A percentile compares a stretch with the other conserved stretches of the same genome.
phyloP scores from a whole-genome alignment of 2,888 invertebrate species.

The Pammene aurita region DNA sequence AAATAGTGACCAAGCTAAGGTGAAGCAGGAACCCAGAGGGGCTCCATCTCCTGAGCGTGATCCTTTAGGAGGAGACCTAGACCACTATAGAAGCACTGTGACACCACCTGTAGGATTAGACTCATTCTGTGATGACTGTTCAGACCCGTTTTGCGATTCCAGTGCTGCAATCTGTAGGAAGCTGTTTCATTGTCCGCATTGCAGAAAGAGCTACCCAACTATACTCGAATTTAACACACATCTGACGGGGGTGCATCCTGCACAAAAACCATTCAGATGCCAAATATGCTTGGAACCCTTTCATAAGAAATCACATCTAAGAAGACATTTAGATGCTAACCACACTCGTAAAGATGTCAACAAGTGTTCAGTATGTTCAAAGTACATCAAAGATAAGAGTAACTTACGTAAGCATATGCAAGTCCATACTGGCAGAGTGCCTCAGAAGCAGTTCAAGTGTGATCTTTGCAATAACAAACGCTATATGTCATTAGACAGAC shows the following conservation, averaged over 20 bases:
- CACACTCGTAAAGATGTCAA: conserved; percentile 82
- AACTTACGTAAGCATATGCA: conserved; percentile 82
- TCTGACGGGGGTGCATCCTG: conserved; percentile 79
- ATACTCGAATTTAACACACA: conserved; percentile 81
- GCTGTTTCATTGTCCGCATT: conserved; percentile 81
- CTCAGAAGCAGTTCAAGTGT: conserved; percentile 82
- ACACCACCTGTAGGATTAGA: conserved; percentile 76
- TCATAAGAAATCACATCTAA: conserved; percentile 78
- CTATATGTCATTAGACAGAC: conserved; percentile 80
- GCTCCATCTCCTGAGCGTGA: conserved; percentile 75
- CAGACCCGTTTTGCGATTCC: conserved; percentile 81
- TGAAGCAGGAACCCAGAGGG: conserved; percentile 76
- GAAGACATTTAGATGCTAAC: conserved; percentile 78
- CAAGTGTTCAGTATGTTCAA: conserved; percentile 81
- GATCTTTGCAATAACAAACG: conserved; percentile 81
- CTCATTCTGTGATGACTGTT: conserved; percentile 81
- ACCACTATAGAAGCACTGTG: conserved; percentile 64
- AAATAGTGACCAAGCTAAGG: conserved; percentile 72
- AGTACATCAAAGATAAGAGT: conserved; percentile 82
- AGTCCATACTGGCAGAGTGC: conserved; percentile 80
- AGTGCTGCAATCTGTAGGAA: conserved; percentile 75
- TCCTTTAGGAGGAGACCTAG: conserved; percentile 69
- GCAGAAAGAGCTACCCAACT: conserved; percentile 80
- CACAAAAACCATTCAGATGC: conserved; percentile 81
- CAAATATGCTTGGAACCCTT: conserved; percentile 82